Evolutionary conservation across 2,888 invertebrate genomes (phyloP), one percentile per base, ranked within the genome.

Genomic region (Epsilonema sp.): DNA sequence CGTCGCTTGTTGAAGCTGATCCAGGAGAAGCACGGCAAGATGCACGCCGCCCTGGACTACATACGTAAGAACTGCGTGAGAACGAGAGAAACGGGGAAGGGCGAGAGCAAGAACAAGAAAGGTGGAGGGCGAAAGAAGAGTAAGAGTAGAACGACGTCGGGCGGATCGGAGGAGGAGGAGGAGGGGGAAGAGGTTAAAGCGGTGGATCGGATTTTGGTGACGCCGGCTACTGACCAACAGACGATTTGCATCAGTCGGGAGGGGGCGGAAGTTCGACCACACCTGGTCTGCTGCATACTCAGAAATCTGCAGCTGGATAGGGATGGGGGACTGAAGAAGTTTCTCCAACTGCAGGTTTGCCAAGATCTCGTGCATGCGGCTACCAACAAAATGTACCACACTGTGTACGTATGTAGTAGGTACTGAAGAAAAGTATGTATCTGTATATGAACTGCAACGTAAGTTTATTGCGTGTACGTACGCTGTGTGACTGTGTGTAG

Each of bases 261-360:
- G 16, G 76, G 79, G 0, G 71, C 73, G 43, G 63, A 65, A 36
- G 72, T 82, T 22, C 71, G 83, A 48, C 79, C 78, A 0, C 76
- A 76, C 59, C 77, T 83, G 49, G 70, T 79, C 13, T 79, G 78
- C 57, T 82, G 82, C 61, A 70, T 82, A 13, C 71, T 83, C 0
- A 73, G 70, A 47, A 73, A 77, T 54, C 55, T 82, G 13, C 65
- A 68, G 37, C 77, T 83, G 54, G 51, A 54, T 16, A 74, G 71
- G 1, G 74, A 76, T 23, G 70, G 70, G 0, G 70, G 67, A n/a
- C 76, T 79, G 53, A 82, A 78, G 62, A 77, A 76, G 62, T 83
- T 83, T 57, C 79, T 83, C 51, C 77, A 78, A 58, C 59, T 81
- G 57, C 83, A 72, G 64, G 68, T 67, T 57, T 42, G 23, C 39